These are phyloP conservation scores for Plestiodon gilberti DNA, from an alignment of 2,113 vertebrate genomes.

Conservation along the genomic window DNA sequence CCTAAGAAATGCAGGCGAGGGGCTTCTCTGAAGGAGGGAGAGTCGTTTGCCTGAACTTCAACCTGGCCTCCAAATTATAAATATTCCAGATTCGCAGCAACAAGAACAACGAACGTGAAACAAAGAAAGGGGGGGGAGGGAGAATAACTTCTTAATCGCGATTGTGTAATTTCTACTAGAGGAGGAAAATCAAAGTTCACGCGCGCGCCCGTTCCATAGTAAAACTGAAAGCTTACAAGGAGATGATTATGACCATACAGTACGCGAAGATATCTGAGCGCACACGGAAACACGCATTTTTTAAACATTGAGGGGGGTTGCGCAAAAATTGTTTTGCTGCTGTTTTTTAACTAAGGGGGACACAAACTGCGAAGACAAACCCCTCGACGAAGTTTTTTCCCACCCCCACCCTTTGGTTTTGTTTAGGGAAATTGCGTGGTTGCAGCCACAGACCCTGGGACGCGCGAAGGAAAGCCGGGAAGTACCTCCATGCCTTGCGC, in stretches of 20 bases:
- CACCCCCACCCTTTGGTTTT: slow-evolving; percentile 12
- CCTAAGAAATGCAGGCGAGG: neutral
- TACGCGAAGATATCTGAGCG: slow-evolving; percentile 1
- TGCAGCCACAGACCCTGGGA: slow-evolving; percentile 28
- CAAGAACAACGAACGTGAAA: neutral
- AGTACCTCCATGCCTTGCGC: slow-evolving; percentile 26
- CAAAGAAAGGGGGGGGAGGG: neutral
- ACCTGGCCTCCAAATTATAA: slow-evolving; percentile 36
- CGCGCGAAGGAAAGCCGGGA: slow-evolving; percentile 23
- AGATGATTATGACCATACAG: slow-evolving; percentile 32
- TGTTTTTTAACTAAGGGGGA: slow-evolving; percentile 16
- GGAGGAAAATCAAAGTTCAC: slow-evolving; percentile 59
- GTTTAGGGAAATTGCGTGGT: slow-evolving; percentile 53
- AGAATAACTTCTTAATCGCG: neutral
- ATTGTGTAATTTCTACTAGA: slow-evolving; percentile 31
- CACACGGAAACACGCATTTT: neutral
- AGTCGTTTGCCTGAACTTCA: slow-evolving; percentile 57
- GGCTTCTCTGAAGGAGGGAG: slow-evolving; percentile 21
- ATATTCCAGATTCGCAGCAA: slow-evolving; percentile 1
- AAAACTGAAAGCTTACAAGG: slow-evolving; percentile 62
- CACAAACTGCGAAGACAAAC: no score
- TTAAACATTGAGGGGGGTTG: slow-evolving; percentile 1
- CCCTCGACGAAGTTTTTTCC: slow-evolving; percentile 46
- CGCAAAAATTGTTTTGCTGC: slow-evolving; percentile 31
- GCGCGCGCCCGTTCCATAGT: slow-evolving; percentile 1